phyloP scores from a whole-genome alignment of 2,113 vertebrate species.

The Pycnonotus jocosus region DNA sequence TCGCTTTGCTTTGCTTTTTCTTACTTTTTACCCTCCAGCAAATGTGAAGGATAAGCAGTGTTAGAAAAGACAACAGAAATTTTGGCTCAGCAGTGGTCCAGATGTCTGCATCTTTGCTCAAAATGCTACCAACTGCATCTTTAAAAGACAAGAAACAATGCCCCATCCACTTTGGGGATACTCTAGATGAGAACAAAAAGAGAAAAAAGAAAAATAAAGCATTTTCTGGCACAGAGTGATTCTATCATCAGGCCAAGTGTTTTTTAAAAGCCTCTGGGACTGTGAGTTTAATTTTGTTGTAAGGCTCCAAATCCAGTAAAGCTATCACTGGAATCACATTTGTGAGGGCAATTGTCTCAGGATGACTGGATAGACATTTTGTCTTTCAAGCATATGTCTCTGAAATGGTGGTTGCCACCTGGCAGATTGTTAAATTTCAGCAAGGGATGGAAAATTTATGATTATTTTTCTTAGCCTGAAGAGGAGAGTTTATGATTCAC shows the following conservation, averaged over 20 bases:
- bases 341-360: neutral
- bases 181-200: neutral
- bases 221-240: neutral
- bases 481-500: neutral
- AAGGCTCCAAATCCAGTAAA: neutral
- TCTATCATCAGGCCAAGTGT: neutral
- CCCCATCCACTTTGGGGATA: neutral
- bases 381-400: slow-evolving; percentile 7
- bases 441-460: neutral
- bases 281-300: neutral
- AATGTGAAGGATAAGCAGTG: neutral
- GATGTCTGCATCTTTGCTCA: slow-evolving; percentile 4
- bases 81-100: slow-evolving; percentile 1
- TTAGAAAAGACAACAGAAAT: neutral
- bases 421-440: neutral
- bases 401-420: slow-evolving; percentile 30
- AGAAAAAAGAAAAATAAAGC: neutral
- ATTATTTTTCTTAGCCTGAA: neutral
- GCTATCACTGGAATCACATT: neutral
- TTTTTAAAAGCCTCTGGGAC: slow-evolving; percentile 30
- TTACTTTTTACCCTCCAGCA: neutral
- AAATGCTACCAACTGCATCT: neutral
- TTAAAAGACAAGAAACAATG: neutral
- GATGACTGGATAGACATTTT: neutral
- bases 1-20: neutral